These are phyloP conservation scores for Chironomus striatipennis DNA, from an alignment of 1,140 invertebrate genomes.

Conservation along the genomic window DNA sequence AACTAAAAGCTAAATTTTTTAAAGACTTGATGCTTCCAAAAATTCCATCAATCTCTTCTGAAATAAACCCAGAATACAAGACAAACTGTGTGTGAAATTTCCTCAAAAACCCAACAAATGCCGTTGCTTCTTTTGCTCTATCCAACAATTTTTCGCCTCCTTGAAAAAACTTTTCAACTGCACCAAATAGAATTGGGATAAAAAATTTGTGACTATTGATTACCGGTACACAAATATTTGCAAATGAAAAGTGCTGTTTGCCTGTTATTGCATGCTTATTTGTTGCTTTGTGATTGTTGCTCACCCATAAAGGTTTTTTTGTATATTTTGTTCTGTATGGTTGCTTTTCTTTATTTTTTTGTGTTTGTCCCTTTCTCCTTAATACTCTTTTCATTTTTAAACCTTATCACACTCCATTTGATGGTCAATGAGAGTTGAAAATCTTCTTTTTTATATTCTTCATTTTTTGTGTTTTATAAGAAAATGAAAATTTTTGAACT, in stretches of 20 bases:
- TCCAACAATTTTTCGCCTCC: too few relatives aligned
- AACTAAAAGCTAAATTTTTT: too few relatives aligned
- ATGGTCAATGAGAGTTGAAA: slow-evolving; percentile 19
- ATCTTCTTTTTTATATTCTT: slow-evolving; percentile 20
- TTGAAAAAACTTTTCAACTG: not conserved
- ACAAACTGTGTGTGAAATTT: slow-evolving; percentile 12
- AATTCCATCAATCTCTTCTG: not conserved
- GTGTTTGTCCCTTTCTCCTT: not conserved
- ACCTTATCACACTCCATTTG: slow-evolving; percentile 18
- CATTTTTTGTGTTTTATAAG: slow-evolving; percentile 5
- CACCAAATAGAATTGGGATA: not conserved
- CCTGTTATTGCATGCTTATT: not conserved
- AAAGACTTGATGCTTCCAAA: too few relatives aligned
- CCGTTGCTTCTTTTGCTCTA: too few relatives aligned
- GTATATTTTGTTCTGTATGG: too few relatives aligned
- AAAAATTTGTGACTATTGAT: not conserved
- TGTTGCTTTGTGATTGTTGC: not conserved
- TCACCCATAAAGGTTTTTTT: not conserved
- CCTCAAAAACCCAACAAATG: too few relatives aligned
- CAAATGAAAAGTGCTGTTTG: not conserved
- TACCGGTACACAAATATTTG: not conserved
- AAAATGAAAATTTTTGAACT: slow-evolving; percentile 22
- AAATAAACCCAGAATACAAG: not conserved
- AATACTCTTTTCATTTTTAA: not conserved
- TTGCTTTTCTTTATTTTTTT: not conserved